Evolutionary conservation across 2,888 invertebrate genomes (phyloP), one percentile per base, ranked within the genome.

Genomic region (Rhamphomyia laevipes): DNA sequence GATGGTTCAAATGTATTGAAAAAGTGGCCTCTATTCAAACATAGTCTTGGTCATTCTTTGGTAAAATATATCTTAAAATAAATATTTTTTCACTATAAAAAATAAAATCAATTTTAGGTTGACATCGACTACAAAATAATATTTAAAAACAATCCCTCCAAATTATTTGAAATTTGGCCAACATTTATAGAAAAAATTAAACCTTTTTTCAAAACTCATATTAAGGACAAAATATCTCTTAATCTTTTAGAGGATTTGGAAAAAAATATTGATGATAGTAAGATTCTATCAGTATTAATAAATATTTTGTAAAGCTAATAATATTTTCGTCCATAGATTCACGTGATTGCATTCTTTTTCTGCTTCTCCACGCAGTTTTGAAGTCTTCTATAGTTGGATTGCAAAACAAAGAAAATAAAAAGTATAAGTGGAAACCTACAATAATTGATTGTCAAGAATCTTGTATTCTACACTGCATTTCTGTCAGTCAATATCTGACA

Each of bases 11-110:
- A 44, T 43, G 17, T 49, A 1, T 43, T 49, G 3, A 45, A 30
- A 12, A 48, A 48, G 42, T 51, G 43, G 48, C 51, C 51, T 13
- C 44, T 51, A 38, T 48, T 48, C n/a, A 48, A 50, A 43, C 50
- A 50, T 35, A 41, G 31, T 15, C 38, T 48, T 48, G 48, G 48
- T 11, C 48, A 48, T 44, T 31, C 43, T 13, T 44, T 48, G 48
- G 44, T 48, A 44, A 38, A 13, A 38, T 15, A 17, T 33, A 38
- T 44, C 9, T 27, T 9, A 7, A 7, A 6, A 9, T 2, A 27
- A 27, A 27, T 7, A 9, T 27, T 3, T 2, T 43, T 35, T 42
- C 16, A 7, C 2, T 27, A 21, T 27, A 27, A 42, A 45, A 38
- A 33, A 48, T 15, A 43, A 43, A 27, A 30, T 44, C 40, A 41